phyloP scores from a whole-genome alignment of 2,113 vertebrate species.

The Salvelinus alpinus region DNA sequence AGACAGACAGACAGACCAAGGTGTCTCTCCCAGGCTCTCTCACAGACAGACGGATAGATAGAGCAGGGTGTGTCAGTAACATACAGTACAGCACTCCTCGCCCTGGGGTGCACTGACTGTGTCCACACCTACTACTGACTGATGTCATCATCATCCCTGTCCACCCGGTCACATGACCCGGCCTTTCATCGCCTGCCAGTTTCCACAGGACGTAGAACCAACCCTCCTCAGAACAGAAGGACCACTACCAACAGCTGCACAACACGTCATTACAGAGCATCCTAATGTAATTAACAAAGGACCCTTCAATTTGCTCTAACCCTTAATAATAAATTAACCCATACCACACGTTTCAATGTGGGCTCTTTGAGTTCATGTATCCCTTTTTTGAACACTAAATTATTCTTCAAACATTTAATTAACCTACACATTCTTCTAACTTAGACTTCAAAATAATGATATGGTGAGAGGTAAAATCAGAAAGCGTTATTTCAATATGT shows the following conservation, averaged over 20 bases:
- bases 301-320: too few relatives aligned
- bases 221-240: background rate
- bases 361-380: too few relatives aligned
- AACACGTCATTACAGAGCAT: slow-evolving; percentile 41
- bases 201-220: slow-evolving; percentile 30
- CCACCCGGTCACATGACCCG: slow-evolving; percentile 24
- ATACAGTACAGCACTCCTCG: background rate
- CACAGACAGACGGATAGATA: background rate
- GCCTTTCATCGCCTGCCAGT: slow-evolving; percentile 20
- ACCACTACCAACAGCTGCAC: slow-evolving; percentile 52
- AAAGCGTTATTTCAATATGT: too few relatives aligned
- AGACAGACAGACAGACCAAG: background rate
- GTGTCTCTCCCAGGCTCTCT: background rate
- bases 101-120: background rate
- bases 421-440: too few relatives aligned
- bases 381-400: too few relatives aligned
- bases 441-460: too few relatives aligned
- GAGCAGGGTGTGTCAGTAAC: background rate
- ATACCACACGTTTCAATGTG: too few relatives aligned
- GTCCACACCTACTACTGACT: slow-evolving; percentile 22
- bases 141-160: slow-evolving; percentile 18
- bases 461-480: too few relatives aligned
- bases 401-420: too few relatives aligned
- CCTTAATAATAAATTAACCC: too few relatives aligned
- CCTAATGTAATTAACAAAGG: too few relatives aligned